phyloP scores from a whole-genome alignment of 1,140 invertebrate genomes.

The Rhopalosiphum maidis region DNA sequence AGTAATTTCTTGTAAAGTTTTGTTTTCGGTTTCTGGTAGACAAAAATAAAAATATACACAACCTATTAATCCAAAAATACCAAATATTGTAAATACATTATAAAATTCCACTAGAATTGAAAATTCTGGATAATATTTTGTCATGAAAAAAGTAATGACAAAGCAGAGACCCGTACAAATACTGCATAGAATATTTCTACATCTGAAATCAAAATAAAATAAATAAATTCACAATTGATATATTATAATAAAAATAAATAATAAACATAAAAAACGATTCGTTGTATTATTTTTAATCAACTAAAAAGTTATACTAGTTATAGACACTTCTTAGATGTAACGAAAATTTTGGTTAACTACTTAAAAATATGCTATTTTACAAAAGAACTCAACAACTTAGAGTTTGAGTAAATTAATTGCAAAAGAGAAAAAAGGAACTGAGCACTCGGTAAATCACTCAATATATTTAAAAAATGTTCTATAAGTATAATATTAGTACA shows the following conservation, averaged over 20 bases:
- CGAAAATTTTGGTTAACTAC: no score
- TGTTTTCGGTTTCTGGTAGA: constrained; percentile 60
- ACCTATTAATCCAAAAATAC: constrained; percentile 56
- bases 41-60: constrained; percentile 59
- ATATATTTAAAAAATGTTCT: not conserved
- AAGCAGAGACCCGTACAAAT: constrained; percentile 58
- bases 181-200: constrained; percentile 59
- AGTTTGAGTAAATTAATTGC: not conserved
- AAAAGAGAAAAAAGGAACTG: not conserved
- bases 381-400: not conserved
- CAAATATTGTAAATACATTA: constrained; percentile 59
- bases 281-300: not conserved
- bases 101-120: constrained; percentile 4
- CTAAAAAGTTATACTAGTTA: not conserved
- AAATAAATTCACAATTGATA: not conserved
- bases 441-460: not conserved
- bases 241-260: not conserved
- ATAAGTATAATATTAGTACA: not conserved
- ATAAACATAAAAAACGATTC: not conserved
- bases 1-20: constrained; percentile 59
- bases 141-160: constrained; percentile 58
- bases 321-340: no score
- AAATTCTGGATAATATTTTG: constrained; percentile 59
- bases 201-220: not conserved
- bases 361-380: no score